Evolutionary conservation across 35 echinoderm and acorn worm species (phyloP).

Genomic region (Lytechinus variegatus): DNA sequence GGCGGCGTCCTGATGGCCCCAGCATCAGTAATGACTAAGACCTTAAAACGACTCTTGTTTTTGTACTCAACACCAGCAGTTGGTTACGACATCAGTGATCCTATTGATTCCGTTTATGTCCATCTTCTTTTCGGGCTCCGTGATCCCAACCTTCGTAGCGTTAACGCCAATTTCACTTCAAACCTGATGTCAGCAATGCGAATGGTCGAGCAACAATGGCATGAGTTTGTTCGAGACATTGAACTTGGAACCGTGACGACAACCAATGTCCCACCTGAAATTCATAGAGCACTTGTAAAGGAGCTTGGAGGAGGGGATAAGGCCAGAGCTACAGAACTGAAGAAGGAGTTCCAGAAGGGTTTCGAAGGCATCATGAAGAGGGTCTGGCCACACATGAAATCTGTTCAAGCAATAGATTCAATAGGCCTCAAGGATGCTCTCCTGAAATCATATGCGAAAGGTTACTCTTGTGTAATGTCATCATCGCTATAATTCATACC

Average conservation of each 20-base stretch:
- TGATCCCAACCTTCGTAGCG: slow-evolving; percentile 32
- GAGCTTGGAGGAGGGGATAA: slow-evolving; percentile 45
- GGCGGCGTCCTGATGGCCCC: slow-evolving; percentile 39
- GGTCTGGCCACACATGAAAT: slow-evolving; percentile 75
- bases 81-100: slow-evolving; percentile 47
- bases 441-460: slow-evolving; percentile 62
- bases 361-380: slow-evolving; percentile 75
- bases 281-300: slow-evolving; percentile 45
- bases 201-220: slow-evolving; percentile 59
- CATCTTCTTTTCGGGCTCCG: slow-evolving; percentile 73
- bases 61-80: slow-evolving; percentile 59
- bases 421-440: slow-evolving; percentile 52
- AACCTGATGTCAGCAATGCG: slow-evolving; percentile 45
- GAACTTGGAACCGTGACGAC: slow-evolving; percentile 29
- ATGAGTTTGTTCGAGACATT: slow-evolving; percentile 54
- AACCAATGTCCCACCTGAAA: slow-evolving; percentile 46
- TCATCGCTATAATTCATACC: too few species aligned
- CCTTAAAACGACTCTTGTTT: slow-evolving; percentile 44
- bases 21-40: slow-evolving; percentile 39
- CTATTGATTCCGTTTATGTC: slow-evolving; percentile 58
- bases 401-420: slow-evolving; percentile 57
- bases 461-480: neutral
- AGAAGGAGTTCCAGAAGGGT: slow-evolving; percentile 70
- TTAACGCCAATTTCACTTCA: slow-evolving; percentile 44
- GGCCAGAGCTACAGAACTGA: slow-evolving; percentile 59